A percentile compares a stretch with the other conserved stretches of the same genome.
Evolutionary conservation across 2,113 vertebrate genomes (phyloP).

Genomic region (Clarias magur): DNA sequence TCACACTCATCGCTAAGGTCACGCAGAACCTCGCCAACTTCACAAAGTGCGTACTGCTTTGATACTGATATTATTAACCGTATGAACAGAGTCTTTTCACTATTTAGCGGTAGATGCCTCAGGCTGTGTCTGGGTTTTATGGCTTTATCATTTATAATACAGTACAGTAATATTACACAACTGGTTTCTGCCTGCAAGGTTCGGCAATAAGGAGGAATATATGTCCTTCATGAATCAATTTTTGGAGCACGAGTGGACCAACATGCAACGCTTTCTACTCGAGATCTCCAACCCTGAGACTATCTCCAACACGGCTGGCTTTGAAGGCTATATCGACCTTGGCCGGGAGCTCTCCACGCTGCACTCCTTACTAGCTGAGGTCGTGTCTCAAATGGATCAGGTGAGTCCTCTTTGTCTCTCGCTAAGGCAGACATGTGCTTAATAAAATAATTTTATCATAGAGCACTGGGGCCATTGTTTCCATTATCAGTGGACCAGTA

Average conservation of each 20-base stretch:
- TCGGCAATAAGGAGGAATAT: conserved; percentile 96
- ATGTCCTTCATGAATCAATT: conserved; percentile 99
- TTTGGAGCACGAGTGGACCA: conserved; percentile 94
- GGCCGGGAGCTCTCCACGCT: conserved; percentile 92
- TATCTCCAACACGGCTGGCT: conserved; percentile 92
- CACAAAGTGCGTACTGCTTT: conserved; percentile 81
- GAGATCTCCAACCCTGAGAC: conserved; percentile 97
- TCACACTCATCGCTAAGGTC: conserved; percentile 98
- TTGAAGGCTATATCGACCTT: conserved; percentile 96
- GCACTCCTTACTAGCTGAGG: conserved; percentile 91
- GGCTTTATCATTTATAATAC: not conserved
- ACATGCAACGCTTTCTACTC: conserved; percentile 94
- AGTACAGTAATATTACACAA: not conserved
- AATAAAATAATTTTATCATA: not conserved
- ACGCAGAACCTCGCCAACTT: conserved; percentile 99
- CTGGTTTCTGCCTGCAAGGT: conserved; percentile 68
- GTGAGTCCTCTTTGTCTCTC: conserved; percentile 62
- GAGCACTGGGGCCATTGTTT: not conserved
- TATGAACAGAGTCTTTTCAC: not conserved
- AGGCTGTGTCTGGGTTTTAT: not conserved
- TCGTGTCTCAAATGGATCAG: conserved; percentile 92
- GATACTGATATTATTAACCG: not conserved
- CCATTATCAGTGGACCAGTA: not conserved
- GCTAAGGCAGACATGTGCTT: not conserved
- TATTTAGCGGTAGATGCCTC: not conserved